These are phyloP conservation scores for Microctenopoma steveboyesi DNA, from an alignment of 2,797 vertebrate genomes.

Conservation along the genomic window DNA sequence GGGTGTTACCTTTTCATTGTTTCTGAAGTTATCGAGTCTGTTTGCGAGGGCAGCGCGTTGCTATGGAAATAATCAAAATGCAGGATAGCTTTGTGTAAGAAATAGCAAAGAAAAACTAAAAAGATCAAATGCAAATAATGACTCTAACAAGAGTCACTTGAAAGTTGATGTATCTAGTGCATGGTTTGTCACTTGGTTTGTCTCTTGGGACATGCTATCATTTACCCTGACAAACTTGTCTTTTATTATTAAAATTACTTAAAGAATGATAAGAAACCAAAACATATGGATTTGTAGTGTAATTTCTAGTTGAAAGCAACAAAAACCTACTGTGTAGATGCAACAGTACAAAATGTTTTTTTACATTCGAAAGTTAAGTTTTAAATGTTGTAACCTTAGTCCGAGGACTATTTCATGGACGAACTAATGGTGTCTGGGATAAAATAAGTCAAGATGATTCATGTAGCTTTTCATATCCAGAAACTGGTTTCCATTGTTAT, in stretches of 20 bases:
- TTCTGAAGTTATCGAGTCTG: conserved; percentile 29
- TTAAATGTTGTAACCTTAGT: background rate
- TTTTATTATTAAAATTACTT: conserved; percentile 15
- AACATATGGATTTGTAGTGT: background rate
- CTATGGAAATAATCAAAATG: conserved; percentile 33
- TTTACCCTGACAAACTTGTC: background rate
- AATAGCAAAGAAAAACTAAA: background rate
- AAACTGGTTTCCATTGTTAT: conserved; percentile 22
- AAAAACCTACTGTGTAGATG: background rate
- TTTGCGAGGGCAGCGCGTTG: background rate
- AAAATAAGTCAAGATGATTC: background rate
- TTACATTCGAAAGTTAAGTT: background rate
- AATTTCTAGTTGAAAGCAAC: background rate
- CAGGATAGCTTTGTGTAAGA: background rate
- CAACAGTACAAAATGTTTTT: background rate
- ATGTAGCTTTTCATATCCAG: conserved; percentile 63
- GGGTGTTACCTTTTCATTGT: conserved; percentile 47
- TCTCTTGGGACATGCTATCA: conserved; percentile 39
- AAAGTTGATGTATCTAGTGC: conserved; percentile 38
- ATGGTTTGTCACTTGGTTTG: conserved; percentile 33
- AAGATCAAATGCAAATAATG: background rate
- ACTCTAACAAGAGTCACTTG: conserved; percentile 51
- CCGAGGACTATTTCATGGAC: conserved; percentile 1
- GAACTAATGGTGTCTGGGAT: background rate
- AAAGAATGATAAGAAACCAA: conserved; percentile 2